Evolutionary conservation across 2,888 invertebrate species (phyloP), one percentile per base, ranked within the genome.

Genomic region (Netelia inedita): DNA sequence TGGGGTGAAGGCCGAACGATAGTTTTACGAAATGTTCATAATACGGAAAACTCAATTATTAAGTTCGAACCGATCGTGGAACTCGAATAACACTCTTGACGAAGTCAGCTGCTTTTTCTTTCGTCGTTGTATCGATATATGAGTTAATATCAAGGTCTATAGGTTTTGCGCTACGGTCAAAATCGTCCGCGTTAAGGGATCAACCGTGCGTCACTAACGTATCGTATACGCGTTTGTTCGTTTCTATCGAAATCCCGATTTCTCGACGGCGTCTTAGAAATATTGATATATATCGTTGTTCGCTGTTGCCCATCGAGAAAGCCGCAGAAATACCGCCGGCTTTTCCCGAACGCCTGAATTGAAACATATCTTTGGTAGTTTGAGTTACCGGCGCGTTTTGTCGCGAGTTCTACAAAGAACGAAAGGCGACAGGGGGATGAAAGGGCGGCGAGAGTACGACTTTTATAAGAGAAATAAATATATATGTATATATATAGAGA

Each of bases 131-230:
- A 63, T 74, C 65, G 68, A 71, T 59, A 53, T 53, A 66, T 19
- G 14, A 65, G 43, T 59, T 66, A 68, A 46, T 59, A 73, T 23
- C 35, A 59, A 78, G 61, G 59, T n/a, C 50, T 50, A 68, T 61
- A 66, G 74, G 21, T 74, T 59, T 41, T 28, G 21, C 28, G 57
- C 46, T 75, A 28, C 61, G 41, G 10, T 85, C 81, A 84, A 83
- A 80, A 86, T 80, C 82, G 79, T 82, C 68, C 86, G 75, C 78
- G 88, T 87, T 88, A 82, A 80, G 78, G 72, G 84, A 68, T 81
- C 83, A 90, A 86, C 87, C 89, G 88, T 89, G 90, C 91, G 90
- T 91, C 83, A 87, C 88, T 90, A 91, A 91, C 73, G 61, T 74
- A 72, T 72, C 63, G 61, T 79, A 63, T 63, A 46, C 28, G 46